Conservation (phyloP, 2,113 vertebrate species). For the Pseudonaja textilis region DNA sequence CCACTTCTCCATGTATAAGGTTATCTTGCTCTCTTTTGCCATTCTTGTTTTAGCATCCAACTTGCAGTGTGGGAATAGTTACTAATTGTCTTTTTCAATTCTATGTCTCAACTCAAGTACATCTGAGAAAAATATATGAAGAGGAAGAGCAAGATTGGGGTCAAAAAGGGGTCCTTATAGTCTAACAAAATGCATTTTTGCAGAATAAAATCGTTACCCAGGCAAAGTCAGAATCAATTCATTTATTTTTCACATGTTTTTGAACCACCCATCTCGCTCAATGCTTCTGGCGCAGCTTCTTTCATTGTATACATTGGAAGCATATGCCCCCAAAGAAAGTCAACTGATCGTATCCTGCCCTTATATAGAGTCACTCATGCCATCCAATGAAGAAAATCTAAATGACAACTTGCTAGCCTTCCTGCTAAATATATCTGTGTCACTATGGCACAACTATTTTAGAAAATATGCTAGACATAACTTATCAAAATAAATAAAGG, state of each 20-base stretch:
- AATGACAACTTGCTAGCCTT: background rate
- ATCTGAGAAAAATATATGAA: background rate
- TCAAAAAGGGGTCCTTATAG: background rate
- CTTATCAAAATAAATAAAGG: background rate
- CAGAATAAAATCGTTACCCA: background rate
- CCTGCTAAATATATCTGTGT: background rate
- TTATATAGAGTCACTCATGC: background rate
- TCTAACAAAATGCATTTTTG: background rate
- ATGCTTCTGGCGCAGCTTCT: background rate
- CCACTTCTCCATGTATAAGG: background rate
- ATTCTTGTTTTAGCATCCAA: background rate
- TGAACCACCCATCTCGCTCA: background rate
- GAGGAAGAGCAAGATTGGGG: background rate
- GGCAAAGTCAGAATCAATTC: background rate
- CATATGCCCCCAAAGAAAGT: background rate
- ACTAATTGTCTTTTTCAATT: background rate
- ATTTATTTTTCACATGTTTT: background rate
- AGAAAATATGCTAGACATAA: background rate
- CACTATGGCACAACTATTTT: background rate
- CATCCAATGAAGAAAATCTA: background rate
- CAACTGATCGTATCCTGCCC: background rate
- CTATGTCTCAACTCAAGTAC: background rate
- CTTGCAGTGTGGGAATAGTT: background rate
- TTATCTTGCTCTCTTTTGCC: background rate
- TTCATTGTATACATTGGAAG: background rate